Evolutionary conservation across 2,888 invertebrate genomes (phyloP).

Genomic region (Antheraea assamensis): DNA sequence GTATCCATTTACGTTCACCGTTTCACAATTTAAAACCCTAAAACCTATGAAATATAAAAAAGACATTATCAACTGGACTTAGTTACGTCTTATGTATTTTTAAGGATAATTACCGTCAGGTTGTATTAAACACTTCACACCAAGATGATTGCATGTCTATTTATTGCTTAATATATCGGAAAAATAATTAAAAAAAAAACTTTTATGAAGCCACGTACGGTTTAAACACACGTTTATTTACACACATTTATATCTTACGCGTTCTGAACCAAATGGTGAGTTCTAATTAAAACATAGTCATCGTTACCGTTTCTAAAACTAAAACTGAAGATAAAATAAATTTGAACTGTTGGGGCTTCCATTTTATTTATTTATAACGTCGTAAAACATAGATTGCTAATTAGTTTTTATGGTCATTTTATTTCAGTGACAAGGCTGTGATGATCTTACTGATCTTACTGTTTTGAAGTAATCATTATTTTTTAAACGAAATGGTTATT

Average conservation of each 20-base stretch:
- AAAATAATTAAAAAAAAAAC: not conserved
- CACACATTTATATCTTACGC: slow-evolving; percentile 57
- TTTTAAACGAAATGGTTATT: slow-evolving; percentile 16
- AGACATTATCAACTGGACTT: not conserved
- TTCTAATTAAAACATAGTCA: slow-evolving; percentile 72
- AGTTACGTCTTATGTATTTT: not conserved
- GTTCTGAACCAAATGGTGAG: slow-evolving; percentile 45
- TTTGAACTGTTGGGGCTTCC: slow-evolving; percentile 51
- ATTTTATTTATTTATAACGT: slow-evolving; percentile 72
- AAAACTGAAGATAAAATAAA: slow-evolving; percentile 48
- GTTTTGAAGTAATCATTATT: slow-evolving; percentile 18
- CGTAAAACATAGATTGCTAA: slow-evolving; percentile 75
- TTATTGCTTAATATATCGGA: not conserved
- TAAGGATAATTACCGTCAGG: not conserved
- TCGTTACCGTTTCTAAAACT: slow-evolving; percentile 46
- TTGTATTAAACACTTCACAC: not conserved
- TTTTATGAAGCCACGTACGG: not conserved
- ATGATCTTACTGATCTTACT: slow-evolving; percentile 30
- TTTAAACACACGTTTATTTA: slow-evolving; percentile 30
- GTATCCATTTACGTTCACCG: no score
- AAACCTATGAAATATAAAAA: no score
- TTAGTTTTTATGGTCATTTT: slow-evolving; percentile 71
- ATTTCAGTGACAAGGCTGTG: slow-evolving; percentile 54
- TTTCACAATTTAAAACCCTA: no score
- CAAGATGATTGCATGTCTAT: not conserved